Conservation (phyloP, 2,797 vertebrate species). For the Scolopax rusticola region DNA sequence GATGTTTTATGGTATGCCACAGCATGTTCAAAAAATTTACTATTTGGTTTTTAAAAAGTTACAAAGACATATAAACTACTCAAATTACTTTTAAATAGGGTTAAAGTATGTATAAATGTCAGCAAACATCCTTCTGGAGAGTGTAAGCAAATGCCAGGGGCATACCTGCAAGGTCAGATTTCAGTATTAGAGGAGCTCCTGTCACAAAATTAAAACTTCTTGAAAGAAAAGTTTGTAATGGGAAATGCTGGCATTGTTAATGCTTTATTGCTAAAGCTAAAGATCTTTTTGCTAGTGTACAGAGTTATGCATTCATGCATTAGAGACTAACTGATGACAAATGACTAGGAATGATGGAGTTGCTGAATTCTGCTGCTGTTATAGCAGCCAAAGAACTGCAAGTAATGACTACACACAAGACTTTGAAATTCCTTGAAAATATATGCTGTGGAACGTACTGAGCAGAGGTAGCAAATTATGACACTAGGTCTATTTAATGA, state of each 20-base stretch:
- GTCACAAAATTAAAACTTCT: conserved; percentile 68
- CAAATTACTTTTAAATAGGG: background rate
- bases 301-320: conserved; percentile 61
- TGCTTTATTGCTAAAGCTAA: conserved; percentile 24
- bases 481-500: background rate
- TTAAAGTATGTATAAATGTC: background rate
- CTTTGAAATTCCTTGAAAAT: conserved; percentile 15
- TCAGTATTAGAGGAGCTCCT: conserved; percentile 49
- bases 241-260: conserved; percentile 64
- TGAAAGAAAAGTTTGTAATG: conserved; percentile 72
- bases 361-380: conserved; percentile 44
- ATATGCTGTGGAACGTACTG: background rate
- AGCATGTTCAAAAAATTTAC: background rate
- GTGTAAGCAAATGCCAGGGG: background rate
- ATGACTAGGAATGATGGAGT: conserved; percentile 13
- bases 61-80: background rate
- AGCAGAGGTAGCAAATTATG: background rate
- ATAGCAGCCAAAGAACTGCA: conserved; percentile 46
- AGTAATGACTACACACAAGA: conserved; percentile 17
- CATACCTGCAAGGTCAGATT: conserved; percentile 62
- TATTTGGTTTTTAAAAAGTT: background rate
- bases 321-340: conserved; percentile 58
- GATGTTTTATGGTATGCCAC: background rate
- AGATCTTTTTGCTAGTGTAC: conserved; percentile 39
- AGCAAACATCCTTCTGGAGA: background rate